A percentile compares a stretch with the other conserved stretches of the same genome.
These are phyloP conservation scores for Clepsis dumicolana DNA, from an alignment of 2,888 invertebrate genomes.

Conservation along the genomic window DNA sequence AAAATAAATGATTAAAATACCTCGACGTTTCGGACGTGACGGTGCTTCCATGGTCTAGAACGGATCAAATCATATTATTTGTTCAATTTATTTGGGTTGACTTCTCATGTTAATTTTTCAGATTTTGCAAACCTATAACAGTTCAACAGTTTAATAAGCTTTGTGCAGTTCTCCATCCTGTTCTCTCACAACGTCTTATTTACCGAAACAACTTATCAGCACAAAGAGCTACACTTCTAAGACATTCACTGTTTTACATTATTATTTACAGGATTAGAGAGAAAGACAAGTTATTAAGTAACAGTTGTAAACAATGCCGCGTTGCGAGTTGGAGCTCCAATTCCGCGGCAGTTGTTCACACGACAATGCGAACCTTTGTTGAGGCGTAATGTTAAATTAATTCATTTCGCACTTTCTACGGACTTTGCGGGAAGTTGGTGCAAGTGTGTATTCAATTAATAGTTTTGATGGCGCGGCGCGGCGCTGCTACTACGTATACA, in stretches of 20 bases:
- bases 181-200: not conserved
- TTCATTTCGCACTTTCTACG: conserved; percentile 37
- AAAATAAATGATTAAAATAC: no score
- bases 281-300: conserved; percentile 18
- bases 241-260: not conserved
- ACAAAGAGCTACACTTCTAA: not conserved
- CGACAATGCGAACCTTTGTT: conserved; percentile 21
- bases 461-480: conserved; percentile 14
- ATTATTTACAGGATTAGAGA: conserved; percentile 1
- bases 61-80: no score
- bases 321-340: conserved; percentile 16
- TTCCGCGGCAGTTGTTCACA: conserved; percentile 30
- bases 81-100: no score
- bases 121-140: no score
- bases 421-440: conserved; percentile 28
- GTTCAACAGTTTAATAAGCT: no score
- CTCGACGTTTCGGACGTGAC: no score
- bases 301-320: conserved; percentile 16
- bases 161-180: not conserved
- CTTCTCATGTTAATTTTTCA: no score
- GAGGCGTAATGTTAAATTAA: conserved; percentile 37
- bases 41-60: no score
- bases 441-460: conserved; percentile 36
- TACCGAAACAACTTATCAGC: not conserved
- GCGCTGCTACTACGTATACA: not conserved